Evolutionary conservation across 2,113 vertebrate genomes (phyloP).

Genomic region (Salvelinus sp.): DNA sequence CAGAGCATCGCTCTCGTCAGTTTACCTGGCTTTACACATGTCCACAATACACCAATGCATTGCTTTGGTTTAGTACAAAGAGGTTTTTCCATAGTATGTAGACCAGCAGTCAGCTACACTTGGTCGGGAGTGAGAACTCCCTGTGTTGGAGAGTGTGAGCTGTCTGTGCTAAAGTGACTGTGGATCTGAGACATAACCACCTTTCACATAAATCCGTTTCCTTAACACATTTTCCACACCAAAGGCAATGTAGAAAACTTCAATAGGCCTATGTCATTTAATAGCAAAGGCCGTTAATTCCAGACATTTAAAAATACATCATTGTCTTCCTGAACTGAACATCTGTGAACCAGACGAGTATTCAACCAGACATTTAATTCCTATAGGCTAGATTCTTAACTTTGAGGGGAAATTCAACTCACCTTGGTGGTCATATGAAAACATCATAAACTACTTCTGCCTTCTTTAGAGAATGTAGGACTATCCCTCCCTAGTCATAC

Average conservation of each 20-base stretch:
- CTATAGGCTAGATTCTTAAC: too few species aligned
- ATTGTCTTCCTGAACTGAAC: conserved; percentile 39
- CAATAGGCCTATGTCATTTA: too few species aligned
- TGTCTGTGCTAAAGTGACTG: not conserved
- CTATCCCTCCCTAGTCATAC: too few species aligned
- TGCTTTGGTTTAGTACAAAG: too few species aligned
- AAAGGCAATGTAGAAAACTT: not conserved
- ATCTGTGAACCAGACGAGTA: conserved; percentile 38
- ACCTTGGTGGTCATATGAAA: too few species aligned
- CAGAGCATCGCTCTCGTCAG: too few species aligned
- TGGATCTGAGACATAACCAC: conserved; percentile 9
- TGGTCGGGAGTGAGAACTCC: not conserved
- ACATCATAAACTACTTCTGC: too few species aligned
- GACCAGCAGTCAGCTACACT: conserved; percentile 8
- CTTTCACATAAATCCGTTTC: not conserved
- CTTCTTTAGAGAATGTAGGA: too few species aligned
- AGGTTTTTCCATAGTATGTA: conserved; percentile 6
- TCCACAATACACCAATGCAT: too few species aligned
- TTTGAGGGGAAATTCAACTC: too few species aligned
- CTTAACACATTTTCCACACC: not conserved
- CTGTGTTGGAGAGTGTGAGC: not conserved
- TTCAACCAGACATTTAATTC: too few species aligned
- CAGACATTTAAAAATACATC: conserved; percentile 45
- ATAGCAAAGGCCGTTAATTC: not conserved
- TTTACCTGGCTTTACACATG: too few species aligned